Evolutionary conservation across 2,113 vertebrate species (phyloP).

Genomic region (Esox niger): DNA sequence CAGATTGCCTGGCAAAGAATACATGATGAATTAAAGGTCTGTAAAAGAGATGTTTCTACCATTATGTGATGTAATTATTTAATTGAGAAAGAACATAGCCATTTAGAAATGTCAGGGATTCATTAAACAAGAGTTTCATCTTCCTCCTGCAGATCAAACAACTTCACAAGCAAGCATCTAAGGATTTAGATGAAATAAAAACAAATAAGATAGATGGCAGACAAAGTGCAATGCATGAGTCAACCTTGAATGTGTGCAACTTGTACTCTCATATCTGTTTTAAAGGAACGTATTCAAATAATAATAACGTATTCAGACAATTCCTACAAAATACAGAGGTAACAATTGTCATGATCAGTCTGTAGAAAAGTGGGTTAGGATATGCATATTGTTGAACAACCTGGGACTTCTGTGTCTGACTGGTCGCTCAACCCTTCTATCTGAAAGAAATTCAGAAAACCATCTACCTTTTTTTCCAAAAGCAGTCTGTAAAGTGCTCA

Average conservation of each 20-base stretch:
- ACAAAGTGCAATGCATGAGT: neutral
- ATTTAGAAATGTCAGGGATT: constrained; percentile 30
- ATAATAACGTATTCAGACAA: neutral
- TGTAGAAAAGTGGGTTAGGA: too few relatives aligned
- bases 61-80: constrained; percentile 34
- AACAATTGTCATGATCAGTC: too few relatives aligned
- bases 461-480: too few relatives aligned
- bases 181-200: neutral
- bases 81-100: constrained; percentile 28
- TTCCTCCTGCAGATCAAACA: constrained; percentile 32
- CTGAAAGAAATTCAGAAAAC: too few relatives aligned
- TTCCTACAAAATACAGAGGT: neutral
- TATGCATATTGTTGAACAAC: too few relatives aligned
- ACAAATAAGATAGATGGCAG: neutral
- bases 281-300: neutral
- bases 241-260: neutral
- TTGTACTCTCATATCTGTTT: neutral
- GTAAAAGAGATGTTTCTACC: constrained; percentile 21
- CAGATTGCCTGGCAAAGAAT: constrained; percentile 30
- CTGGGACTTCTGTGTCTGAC: too few relatives aligned
- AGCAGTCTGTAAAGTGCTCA: too few relatives aligned
- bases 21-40: constrained; percentile 43
- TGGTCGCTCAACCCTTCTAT: too few relatives aligned
- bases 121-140: constrained; percentile 35
- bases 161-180: neutral